Conservation (phyloP, 2,888 invertebrate species). For the Pycnomerus fuliginosus region DNA sequence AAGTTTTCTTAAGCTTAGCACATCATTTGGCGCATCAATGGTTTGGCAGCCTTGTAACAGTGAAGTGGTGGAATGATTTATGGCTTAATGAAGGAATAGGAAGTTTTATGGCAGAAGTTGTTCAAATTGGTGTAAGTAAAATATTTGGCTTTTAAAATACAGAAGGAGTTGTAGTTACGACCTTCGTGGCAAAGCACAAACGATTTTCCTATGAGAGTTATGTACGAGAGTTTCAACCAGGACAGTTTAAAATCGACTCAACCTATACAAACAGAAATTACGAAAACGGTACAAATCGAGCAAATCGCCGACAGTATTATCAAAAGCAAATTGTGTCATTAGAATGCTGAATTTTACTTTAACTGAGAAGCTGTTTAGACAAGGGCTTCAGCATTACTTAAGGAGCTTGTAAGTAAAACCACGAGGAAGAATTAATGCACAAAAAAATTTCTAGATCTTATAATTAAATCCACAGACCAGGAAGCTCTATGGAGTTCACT, state of each 20-base stretch:
- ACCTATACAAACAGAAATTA: conserved; percentile 57
- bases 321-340: conserved; percentile 54
- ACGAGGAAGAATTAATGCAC: too few relatives aligned
- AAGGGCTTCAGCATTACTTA: conserved; percentile 57
- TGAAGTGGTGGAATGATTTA: conserved; percentile 69
- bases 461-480: conserved; percentile 62
- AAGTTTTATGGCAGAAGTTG: conserved; percentile 59
- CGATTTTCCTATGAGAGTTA: conserved; percentile 55
- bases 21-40: conserved; percentile 77
- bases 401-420: conserved; percentile 59
- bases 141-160: too few relatives aligned
- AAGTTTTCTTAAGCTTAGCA: conserved; percentile 56
- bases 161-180: conserved; percentile 57
- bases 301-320: conserved; percentile 58
- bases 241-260: conserved; percentile 60
- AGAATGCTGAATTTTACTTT: conserved; percentile 63
- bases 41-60: conserved; percentile 72
- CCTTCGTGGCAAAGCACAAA: conserved; percentile 60
- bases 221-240: conserved; percentile 57
- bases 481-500: conserved; percentile 67
- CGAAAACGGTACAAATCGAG: conserved; percentile 59
- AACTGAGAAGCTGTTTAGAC: conserved; percentile 55
- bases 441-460: conserved; percentile 60
- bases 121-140: conserved; percentile 57
- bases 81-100: conserved; percentile 79